Base-by-base conservation (phyloP, 2,888 invertebrate species). In the Chrysotoxum bicinctum region DNA sequence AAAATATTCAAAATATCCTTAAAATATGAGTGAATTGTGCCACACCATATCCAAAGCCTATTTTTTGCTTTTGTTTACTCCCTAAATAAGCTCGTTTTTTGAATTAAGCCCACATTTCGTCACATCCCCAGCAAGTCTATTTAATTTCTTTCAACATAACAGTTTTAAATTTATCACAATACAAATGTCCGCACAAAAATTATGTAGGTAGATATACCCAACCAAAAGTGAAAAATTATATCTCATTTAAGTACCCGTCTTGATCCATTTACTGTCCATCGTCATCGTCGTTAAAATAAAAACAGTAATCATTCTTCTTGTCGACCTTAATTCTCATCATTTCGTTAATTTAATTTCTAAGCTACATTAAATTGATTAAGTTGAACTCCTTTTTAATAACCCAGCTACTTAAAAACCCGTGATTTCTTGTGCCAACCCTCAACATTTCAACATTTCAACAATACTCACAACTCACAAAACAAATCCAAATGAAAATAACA, bases 341-440 rank as follows among this genome's bases (percentile, higher is more conserved):
- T 50, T 66, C 48, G 50, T 66, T 66, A 66, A 66, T 35, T 66
- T 50, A 32, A 66, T 66, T 66, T 50, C 50, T 66, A 66, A 66
- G 66, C 66, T 50, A 35, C 66, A 66, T 66, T 66, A 66, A 66
- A 66, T 66, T 58, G 54, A 66, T 58, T 56, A 48, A 56, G 26
- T 37, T 58, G 68, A 64, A 48, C 60, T 62, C 23, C 66, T 66
- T 66, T 50, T 56, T 56, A 37, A 76, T 76, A 48, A 48, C 43
- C 56, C 21, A 77, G 77, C 60, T 70, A 50, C 72, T 78, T 78
- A 69, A n/a, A 62, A 35, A 66, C 2, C 62, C 19, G 30, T 48
- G 72, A 62, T 72, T 72, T 64, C 32, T 21, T 23, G 8, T n/a
- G 2, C 50, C 50, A 48, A 14, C 12, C 12, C 10, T 21, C 12